Evolutionary conservation across 2,888 invertebrate genomes (phyloP), one percentile per base, ranked within the genome.

Genomic region (Lycocerus yunnanus): DNA sequence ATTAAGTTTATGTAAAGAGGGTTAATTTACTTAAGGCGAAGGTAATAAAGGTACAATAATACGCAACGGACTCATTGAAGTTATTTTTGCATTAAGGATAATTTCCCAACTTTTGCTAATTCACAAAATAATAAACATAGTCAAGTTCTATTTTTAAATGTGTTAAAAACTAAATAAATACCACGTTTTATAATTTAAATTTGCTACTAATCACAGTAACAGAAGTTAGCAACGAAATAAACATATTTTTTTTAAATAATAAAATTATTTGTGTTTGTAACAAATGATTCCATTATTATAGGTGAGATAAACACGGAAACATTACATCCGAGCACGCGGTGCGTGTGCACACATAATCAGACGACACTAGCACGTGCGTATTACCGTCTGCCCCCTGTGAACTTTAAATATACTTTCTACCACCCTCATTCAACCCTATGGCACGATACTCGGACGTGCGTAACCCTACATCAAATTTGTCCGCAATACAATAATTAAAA

Each of bases 301-400:
- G 72, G 75, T 71, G 75, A 75, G 75, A 75, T 75, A 75, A 75
- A 71, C 75, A 75, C 72, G 75, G 66, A 75, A 72, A 66, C 66
- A 69, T 71, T 66, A 72, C 71, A 74, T 74, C 63, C 69, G 65
- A 74, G 66, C 75, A 75, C 69, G 75, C 72, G 71, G 71, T 72
- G 71, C 75, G 75, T 75, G 75, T 72, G 69, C 75, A 69, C 75
- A 72, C 71, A 75, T 71, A 71, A 75, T 75, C 69, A 75, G 71
- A 60, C 68, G 66, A 27, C 67, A 68, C 65, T 14, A 66, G 69
- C 68, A 75, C 75, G 71, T 72, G 71, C 72, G 66, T 71, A 71
- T 72, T 60, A 18, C 66, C 68, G 75, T 68, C 59, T 27, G 58
- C 66, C 65, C 60, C 72, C 73, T 69, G 69, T 66, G 69, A 73